Evolutionary conservation across 2,888 invertebrate genomes (phyloP).

Genomic region (Rhagophthalmus giganteus): DNA sequence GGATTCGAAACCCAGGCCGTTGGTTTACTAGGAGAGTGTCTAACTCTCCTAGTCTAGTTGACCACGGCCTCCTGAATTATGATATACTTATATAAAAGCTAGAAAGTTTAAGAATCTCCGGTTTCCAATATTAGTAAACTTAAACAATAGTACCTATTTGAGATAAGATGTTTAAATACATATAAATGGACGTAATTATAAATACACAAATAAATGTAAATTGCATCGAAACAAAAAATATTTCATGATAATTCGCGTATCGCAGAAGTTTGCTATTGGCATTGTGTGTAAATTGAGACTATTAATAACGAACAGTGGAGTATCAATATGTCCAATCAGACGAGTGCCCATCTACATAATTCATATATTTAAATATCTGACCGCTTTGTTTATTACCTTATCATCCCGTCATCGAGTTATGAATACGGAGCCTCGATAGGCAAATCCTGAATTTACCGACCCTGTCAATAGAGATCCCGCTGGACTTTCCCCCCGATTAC

Average conservation of each 20-base stretch:
- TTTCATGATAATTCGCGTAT: slow-evolving; percentile 35
- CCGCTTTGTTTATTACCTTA: slow-evolving; percentile 55
- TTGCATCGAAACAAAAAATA: slow-evolving; percentile 51
- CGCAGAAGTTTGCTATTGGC: slow-evolving; percentile 41
- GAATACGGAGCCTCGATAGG: slow-evolving; percentile 25
- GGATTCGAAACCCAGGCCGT: no score
- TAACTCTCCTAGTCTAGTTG: no score
- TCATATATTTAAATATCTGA: slow-evolving; percentile 56
- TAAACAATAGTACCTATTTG: no score
- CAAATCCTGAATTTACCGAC: slow-evolving; percentile 34
- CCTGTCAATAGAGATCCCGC: slow-evolving; percentile 33
- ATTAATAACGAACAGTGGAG: slow-evolving; percentile 55
- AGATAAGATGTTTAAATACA: slow-evolving; percentile 17
- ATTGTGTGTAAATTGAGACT: slow-evolving; percentile 57
- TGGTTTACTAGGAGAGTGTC: no score
- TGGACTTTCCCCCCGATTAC: slow-evolving; percentile 36
- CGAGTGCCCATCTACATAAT: slow-evolving; percentile 56
- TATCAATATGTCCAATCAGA: slow-evolving; percentile 58
- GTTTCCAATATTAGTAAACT: no score
- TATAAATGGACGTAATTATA: slow-evolving; percentile 41
- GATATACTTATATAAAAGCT: no score
- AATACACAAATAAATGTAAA: slow-evolving; percentile 55
- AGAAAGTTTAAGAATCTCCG: no score
- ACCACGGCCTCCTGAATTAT: no score
- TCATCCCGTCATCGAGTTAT: slow-evolving; percentile 50